phyloP scores from a whole-genome alignment of 1,140 invertebrate species.

The Caerostris darwini region DNA sequence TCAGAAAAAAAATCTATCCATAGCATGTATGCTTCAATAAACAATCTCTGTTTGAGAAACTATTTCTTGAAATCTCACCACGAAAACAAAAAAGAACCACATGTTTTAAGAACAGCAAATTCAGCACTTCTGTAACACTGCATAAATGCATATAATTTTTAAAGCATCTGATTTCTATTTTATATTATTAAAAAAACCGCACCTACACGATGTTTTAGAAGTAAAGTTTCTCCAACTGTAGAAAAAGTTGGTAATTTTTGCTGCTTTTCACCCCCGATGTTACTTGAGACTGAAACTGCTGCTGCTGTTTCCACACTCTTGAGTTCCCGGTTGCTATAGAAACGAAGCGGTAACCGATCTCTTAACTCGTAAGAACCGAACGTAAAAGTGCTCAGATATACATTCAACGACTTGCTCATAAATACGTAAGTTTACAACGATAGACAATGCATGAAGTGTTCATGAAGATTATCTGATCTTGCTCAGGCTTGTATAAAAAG shows the following conservation, averaged over 20 bases:
- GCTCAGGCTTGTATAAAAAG: not conserved
- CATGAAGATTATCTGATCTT: constrained; percentile 6
- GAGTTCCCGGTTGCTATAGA: not conserved
- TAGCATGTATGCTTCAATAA: too few species aligned
- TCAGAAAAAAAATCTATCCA: too few species aligned
- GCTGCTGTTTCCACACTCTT: constrained; percentile 28
- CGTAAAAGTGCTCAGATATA: not conserved
- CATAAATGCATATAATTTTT: too few species aligned
- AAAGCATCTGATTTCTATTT: too few species aligned
- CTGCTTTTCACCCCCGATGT: not conserved
- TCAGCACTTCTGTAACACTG: too few species aligned
- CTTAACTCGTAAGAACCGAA: not conserved
- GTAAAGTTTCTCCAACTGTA: not conserved
- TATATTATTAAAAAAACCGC: not conserved
- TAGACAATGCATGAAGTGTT: not conserved
- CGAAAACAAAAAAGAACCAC: too few species aligned
- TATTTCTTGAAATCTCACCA: too few species aligned
- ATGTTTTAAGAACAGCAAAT: too few species aligned
- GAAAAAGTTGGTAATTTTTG: constrained; percentile 11
- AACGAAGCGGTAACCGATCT: constrained; percentile 8
- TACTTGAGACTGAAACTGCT: constrained; percentile 22
- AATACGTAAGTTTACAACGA: constrained; percentile 10
- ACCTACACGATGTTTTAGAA: not conserved
- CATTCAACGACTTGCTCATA: constrained; percentile 9
- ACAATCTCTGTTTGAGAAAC: too few species aligned